Conservation (phyloP, 2,797 vertebrate species). For the Uromys caudimaculatus region DNA sequence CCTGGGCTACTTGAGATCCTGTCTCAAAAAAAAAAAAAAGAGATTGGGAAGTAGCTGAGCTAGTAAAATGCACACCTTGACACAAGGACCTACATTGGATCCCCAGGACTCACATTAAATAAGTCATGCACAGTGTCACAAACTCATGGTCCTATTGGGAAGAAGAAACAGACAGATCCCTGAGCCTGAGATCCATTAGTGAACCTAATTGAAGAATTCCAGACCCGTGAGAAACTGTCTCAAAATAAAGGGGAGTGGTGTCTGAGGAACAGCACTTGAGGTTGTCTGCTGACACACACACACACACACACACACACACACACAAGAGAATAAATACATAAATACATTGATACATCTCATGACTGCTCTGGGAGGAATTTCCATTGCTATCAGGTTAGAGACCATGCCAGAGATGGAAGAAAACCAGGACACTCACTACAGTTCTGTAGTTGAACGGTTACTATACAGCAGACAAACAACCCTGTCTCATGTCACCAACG, state of each 20-base stretch:
- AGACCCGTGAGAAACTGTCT: not conserved
- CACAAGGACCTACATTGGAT: not conserved
- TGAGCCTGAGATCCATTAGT: not conserved
- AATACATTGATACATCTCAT: not conserved
- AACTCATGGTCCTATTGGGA: not conserved
- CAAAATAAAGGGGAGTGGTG: not conserved
- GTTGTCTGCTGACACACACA: not conserved
- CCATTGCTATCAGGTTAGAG: not conserved
- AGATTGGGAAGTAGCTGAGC: not conserved
- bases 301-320: no score
- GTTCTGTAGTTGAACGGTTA: not conserved
- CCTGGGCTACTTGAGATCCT: not conserved
- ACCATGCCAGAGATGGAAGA: not conserved
- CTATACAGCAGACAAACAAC: not conserved
- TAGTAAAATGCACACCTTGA: not conserved
- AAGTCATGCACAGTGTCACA: not conserved
- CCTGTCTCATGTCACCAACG: not conserved
- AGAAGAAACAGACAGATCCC: not conserved
- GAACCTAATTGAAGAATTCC: not conserved
- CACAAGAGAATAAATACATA: not conserved
- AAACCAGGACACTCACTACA: not conserved
- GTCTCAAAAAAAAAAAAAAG: not conserved
- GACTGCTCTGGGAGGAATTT: not conserved
- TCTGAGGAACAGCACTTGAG: not conserved
- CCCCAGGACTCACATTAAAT: not conserved